Conservation (phyloP, 2,113 vertebrate species). For the Pterocles burchelli region DNA sequence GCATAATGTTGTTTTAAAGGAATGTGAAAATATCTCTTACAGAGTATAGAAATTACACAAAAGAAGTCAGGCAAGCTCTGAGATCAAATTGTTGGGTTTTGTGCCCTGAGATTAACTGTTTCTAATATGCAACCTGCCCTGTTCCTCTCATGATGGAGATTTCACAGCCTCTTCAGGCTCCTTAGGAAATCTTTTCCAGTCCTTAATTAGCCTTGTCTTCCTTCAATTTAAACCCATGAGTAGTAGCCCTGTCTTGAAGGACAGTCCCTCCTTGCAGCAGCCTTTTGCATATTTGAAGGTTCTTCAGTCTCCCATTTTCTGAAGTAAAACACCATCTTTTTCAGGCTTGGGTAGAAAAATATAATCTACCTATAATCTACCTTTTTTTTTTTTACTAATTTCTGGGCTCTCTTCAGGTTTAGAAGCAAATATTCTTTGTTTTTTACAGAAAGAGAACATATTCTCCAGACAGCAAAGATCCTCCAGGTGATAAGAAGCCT, state of each 20-base stretch:
- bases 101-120: neutral
- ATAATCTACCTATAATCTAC: accelerated
- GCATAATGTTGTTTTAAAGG: neutral
- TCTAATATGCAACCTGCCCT: neutral
- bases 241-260: neutral
- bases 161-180: neutral
- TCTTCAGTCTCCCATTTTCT: neutral
- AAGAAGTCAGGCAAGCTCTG: neutral
- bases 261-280: neutral
- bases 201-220: neutral
- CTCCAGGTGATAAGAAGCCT: constrained; percentile 78
- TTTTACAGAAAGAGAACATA: constrained; percentile 78
- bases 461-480: constrained; percentile 82
- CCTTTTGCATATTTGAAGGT: neutral
- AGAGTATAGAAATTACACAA: neutral
- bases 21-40: neutral
- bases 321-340: neutral
- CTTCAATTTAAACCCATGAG: neutral
- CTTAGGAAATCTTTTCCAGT: neutral
- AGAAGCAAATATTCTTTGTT: neutral
- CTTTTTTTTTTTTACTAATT: neutral
- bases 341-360: neutral
- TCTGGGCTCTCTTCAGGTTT: neutral
- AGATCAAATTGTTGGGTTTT: neutral
- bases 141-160: neutral